These are phyloP conservation scores for Hirundichthys speculiger DNA, from an alignment of 2,113 vertebrate genomes.

Conservation along the genomic window DNA sequence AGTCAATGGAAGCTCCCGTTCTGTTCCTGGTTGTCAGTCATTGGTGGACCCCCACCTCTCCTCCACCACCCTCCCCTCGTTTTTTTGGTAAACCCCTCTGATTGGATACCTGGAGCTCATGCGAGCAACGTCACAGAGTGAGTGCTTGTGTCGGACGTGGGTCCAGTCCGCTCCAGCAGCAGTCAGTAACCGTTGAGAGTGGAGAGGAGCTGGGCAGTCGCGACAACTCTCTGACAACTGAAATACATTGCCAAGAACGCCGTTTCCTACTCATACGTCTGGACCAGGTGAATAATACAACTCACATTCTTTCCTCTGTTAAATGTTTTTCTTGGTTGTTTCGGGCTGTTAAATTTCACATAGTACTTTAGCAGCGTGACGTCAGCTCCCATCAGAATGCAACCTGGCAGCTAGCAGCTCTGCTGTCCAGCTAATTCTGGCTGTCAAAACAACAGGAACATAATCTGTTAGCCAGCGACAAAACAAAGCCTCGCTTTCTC, in stretches of 20 bases:
- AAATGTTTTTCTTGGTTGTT: conserved; percentile 23
- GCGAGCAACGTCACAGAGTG: conserved; percentile 69
- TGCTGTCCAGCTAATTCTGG: conserved; percentile 70
- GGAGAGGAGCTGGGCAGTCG: neutral
- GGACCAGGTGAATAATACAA: conserved; percentile 42
- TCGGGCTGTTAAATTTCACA: conserved; percentile 22
- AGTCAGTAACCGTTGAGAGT: conserved; percentile 8
- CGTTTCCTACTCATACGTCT: neutral
- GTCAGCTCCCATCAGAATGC: conserved; percentile 28
- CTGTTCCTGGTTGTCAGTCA: conserved; percentile 26
- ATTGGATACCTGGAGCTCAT: conserved; percentile 73
- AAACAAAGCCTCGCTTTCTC: conserved; percentile 1
- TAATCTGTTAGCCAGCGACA: conserved; percentile 55
- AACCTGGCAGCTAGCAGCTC: conserved; percentile 64
- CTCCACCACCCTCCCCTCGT: no score
- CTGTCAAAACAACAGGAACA: conserved; percentile 70
- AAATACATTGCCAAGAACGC: conserved; percentile 12
- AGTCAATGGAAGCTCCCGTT: neutral
- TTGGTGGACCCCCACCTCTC: conserved; percentile 29
- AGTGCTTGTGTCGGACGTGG: conserved; percentile 36
- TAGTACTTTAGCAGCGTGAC: conserved; percentile 39
- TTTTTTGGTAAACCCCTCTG: conserved; percentile 10
- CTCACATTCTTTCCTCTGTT: neutral
- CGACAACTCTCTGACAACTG: conserved; percentile 33
- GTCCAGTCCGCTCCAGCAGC: conserved; percentile 50